Evolutionary conservation across 2,888 invertebrate genomes (phyloP).

Genomic region (Leptopilina drosophilae): DNA sequence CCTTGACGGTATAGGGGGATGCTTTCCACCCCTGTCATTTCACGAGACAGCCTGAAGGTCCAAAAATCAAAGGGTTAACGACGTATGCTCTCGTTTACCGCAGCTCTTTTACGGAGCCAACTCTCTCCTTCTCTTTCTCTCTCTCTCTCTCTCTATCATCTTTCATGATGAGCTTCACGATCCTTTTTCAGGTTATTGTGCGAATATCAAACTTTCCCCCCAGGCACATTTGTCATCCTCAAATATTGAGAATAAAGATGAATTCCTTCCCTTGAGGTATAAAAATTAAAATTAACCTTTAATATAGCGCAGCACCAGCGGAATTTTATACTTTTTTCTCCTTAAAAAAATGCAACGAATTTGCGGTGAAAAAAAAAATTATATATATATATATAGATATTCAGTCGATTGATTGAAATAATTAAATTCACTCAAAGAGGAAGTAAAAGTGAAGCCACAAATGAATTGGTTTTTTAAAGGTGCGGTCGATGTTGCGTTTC

Average conservation of each 20-base stretch:
- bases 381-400: no score
- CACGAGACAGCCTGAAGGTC: conserved; percentile 55
- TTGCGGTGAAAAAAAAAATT: no score
- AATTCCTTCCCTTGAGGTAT: no score
- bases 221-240: conserved; percentile 4
- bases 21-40: conserved; percentile 62
- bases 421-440: background rate
- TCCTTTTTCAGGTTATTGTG: conserved; percentile 27
- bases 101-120: conserved; percentile 18
- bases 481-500: conserved; percentile 15
- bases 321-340: no score
- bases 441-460: conserved; percentile 17
- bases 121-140: background rate
- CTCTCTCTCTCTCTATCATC: conserved; percentile 10
- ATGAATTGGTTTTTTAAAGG: conserved; percentile 34
- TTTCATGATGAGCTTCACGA: conserved; percentile 47
- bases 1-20: conserved; percentile 63
- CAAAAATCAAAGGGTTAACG: conserved; percentile 73
- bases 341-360: no score
- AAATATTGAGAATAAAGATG: conserved; percentile 27
- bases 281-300: no score
- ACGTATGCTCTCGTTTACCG: conserved; percentile 53
- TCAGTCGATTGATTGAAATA: no score
- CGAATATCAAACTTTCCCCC: conserved; percentile 19
- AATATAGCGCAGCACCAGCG: no score